Conservation (phyloP, 2,888 invertebrate species). For the Perizoma affinitatum region DNA sequence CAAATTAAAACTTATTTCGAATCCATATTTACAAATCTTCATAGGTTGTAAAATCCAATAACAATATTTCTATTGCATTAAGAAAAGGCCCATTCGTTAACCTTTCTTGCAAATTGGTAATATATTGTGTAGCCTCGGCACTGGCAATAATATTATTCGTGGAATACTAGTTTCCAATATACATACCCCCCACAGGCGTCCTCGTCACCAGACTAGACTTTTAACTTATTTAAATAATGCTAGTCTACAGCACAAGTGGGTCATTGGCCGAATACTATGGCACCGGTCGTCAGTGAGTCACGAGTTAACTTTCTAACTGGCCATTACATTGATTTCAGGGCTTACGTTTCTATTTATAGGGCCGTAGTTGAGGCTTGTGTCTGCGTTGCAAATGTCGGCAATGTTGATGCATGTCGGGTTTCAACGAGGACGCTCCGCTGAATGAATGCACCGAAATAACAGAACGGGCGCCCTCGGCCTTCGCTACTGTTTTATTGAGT, state of each 20-base stretch:
- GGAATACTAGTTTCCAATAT: conserved; percentile 6
- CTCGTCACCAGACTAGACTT: conserved; percentile 21
- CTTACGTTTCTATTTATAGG: conserved; percentile 33
- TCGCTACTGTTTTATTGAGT: conserved; percentile 50
- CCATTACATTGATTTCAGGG: conserved; percentile 54
- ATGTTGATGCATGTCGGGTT: conserved; percentile 55
- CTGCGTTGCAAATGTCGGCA: conserved; percentile 37
- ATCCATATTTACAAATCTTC: not conserved
- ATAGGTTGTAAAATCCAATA: not conserved
- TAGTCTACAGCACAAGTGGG: conserved; percentile 65
- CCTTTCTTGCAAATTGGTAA: not conserved
- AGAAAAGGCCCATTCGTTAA: no score
- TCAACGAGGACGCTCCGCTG: conserved; percentile 60
- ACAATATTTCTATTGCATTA: not conserved
- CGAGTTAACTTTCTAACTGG: conserved; percentile 60
- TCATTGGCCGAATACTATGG: conserved; percentile 77
- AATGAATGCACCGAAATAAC: conserved; percentile 76
- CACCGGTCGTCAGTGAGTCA: conserved; percentile 63
- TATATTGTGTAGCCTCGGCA: not conserved
- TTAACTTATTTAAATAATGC: conserved; percentile 39
- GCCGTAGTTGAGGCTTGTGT: conserved; percentile 31
- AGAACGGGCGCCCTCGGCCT: conserved; percentile 66
- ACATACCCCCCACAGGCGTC: conserved; percentile 7
- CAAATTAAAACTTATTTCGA: conserved; percentile 14
- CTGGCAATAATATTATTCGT: conserved; percentile 10